phyloP scores from a whole-genome alignment of 2,113 vertebrate species.

The Bubo scandiacus region DNA sequence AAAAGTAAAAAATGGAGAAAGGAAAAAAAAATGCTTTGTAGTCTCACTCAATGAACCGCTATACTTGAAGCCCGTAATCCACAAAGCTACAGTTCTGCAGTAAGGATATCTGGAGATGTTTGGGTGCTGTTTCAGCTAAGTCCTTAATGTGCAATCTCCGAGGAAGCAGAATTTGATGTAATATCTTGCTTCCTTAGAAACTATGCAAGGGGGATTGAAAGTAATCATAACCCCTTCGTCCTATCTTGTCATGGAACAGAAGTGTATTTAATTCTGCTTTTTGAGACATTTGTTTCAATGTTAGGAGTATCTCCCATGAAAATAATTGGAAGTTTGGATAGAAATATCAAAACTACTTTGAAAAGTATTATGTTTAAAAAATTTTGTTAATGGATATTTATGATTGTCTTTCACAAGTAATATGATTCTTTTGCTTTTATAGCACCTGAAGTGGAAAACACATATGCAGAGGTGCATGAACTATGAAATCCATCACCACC shows the following conservation, averaged over 20 bases:
- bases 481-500: background rate
- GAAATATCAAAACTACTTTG: background rate
- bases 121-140: background rate
- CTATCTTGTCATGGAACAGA: background rate
- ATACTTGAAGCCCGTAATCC: background rate
- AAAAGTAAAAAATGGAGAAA: too few species aligned
- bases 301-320: background rate
- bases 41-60: rapidly evolving
- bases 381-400: background rate
- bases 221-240: background rate
- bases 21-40: rapidly evolving
- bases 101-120: background rate
- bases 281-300: background rate
- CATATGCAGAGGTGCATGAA: rapidly evolving
- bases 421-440: background rate
- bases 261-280: background rate
- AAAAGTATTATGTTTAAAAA: background rate
- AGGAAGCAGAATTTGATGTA: background rate
- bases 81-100: background rate
- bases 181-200: background rate
- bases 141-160: background rate
- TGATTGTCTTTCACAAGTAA: background rate
- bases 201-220: background rate
- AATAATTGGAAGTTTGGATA: background rate
- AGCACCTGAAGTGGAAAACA: background rate